Conservation (phyloP, 2,888 invertebrate species). For the Melanotus villosus region DNA sequence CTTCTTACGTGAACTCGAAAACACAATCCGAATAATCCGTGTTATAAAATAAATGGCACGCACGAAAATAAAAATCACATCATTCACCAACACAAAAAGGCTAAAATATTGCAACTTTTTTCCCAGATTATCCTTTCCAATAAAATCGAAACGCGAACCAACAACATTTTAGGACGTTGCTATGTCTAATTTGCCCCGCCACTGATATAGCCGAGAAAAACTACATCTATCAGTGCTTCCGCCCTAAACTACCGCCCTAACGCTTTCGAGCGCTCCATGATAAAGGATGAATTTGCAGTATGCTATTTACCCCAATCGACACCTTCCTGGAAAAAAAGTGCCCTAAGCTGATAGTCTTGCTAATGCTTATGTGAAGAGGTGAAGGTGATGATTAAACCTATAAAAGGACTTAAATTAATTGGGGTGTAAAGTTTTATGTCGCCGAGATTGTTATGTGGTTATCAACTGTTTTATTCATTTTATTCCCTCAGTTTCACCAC, state of each 20-base stretch:
- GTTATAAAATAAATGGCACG: slow-evolving; percentile 6
- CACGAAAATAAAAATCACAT: slow-evolving; percentile 17
- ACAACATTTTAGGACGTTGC: slow-evolving; percentile 3
- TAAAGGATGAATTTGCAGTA: slow-evolving; percentile 31
- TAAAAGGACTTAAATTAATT: slow-evolving; percentile 2
- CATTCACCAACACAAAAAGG: slow-evolving; percentile 13
- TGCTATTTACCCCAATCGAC: slow-evolving; percentile 30
- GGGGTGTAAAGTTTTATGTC: too few species aligned
- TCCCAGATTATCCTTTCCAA: background rate
- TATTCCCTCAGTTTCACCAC: too few species aligned
- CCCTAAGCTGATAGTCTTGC: slow-evolving; percentile 2
- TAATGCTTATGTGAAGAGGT: slow-evolving; percentile 13
- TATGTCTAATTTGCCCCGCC: slow-evolving; percentile 27
- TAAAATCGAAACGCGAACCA: background rate
- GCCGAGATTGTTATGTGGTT: too few species aligned
- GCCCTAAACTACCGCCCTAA: slow-evolving; percentile 35
- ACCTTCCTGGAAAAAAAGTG: slow-evolving; percentile 18
- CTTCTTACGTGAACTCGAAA: slow-evolving; percentile 7
- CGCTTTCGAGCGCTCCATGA: slow-evolving; percentile 30
- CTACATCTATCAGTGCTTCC: slow-evolving; percentile 37
- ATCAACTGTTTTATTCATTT: too few species aligned
- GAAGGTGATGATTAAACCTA: slow-evolving; percentile 1
- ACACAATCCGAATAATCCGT: slow-evolving; percentile 14
- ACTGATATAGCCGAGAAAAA: slow-evolving; percentile 33
- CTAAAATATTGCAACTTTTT: background rate